Evolutionary conservation across 2,113 vertebrate species (phyloP), one percentile per base, ranked within the genome.

Genomic region (Lates calcarifer): DNA sequence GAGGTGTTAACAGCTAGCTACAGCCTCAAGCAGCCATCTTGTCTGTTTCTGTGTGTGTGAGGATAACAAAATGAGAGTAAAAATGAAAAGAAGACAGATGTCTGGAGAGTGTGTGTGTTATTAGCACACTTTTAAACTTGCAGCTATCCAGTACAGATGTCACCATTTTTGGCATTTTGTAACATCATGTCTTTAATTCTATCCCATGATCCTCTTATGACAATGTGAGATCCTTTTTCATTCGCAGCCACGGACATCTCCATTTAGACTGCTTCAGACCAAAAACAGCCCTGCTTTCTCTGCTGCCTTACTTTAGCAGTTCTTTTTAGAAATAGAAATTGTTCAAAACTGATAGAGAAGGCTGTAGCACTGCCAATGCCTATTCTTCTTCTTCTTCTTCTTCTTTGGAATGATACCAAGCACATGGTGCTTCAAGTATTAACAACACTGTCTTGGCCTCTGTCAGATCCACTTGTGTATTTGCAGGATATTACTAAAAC

Each of bases 1-100:
- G 90, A 92, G 76, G 91, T 91, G 91, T 92, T 87, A 91, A 90
- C 89, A 93, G 82, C 77, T 79, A 74, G 76, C 77, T 78, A 71
- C 77, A 83, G 68, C 81, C 82, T 53, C 64, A 20, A 88, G 88
- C 84, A 90, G 89, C 89, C 90, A 94, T 94, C 90, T 92, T 93
- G 90, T 91, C 71, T 56, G 58, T 76, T 76, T 71, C 78, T 71
- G 61, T 74, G 64, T 18, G 14, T 60, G 76, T 80, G 37, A 61
- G n/a, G 35, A 35, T 28, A 47, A 65, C 4, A n/a, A 15, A 49
- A 66, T 43, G 37, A 31, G 41, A 22, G 60, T 7, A 57, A 8
- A 69, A 33, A 58, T 5, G 24, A 55, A n/a, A 58, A 47, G 51
- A 41, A 69, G 45, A 43, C 26, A 53, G 15, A 41, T 4, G 37